A percentile compares a stretch with the other conserved stretches of the same genome.
These are phyloP conservation scores for Anoplopoma fimbria DNA, from an alignment of 2,113 vertebrate genomes.

Conservation along the genomic window DNA sequence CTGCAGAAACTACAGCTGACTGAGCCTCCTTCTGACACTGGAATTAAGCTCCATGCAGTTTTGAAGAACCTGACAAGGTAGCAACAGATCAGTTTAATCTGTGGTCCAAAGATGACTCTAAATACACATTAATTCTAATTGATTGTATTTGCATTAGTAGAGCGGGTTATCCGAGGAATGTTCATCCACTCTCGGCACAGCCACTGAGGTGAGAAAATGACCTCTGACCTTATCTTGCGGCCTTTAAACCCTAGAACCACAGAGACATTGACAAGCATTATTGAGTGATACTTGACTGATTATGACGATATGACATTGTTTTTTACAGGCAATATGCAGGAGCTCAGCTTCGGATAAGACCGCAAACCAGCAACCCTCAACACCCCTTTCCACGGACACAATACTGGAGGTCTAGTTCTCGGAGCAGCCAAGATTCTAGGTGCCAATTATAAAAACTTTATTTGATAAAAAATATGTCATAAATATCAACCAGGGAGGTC, in stretches of 20 bases:
- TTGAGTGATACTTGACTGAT: neutral
- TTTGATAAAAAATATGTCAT: neutral
- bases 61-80: conserved; percentile 57
- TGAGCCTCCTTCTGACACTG: conserved; percentile 17
- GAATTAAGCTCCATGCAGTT: conserved; percentile 4
- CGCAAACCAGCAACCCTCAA: conserved; percentile 42
- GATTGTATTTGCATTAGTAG: conserved; percentile 21
- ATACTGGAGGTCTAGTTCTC: conserved; percentile 54
- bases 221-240: conserved; percentile 22
- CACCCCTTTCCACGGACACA: conserved; percentile 25
- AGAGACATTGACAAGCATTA: neutral
- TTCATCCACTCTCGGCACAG: conserved; percentile 36
- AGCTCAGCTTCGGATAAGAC: conserved; percentile 42
- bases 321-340: conserved; percentile 58
- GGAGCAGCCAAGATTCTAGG: conserved; percentile 59
- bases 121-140: conserved; percentile 3
- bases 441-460: conserved; percentile 8
- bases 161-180: conserved; percentile 36
- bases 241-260: neutral
- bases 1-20: conserved; percentile 47
- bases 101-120: neutral
- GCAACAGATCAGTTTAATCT: neutral
- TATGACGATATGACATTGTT: neutral
- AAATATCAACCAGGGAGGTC: neutral
- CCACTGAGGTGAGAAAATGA: conserved; percentile 41